Percentiles rank a stretch among this genome's conserved stretches.
Evolutionary conservation across 37 sponge, comb jelly and placozoan genomes (phyloP).

Genomic region (Petrosia ficiformis): DNA sequence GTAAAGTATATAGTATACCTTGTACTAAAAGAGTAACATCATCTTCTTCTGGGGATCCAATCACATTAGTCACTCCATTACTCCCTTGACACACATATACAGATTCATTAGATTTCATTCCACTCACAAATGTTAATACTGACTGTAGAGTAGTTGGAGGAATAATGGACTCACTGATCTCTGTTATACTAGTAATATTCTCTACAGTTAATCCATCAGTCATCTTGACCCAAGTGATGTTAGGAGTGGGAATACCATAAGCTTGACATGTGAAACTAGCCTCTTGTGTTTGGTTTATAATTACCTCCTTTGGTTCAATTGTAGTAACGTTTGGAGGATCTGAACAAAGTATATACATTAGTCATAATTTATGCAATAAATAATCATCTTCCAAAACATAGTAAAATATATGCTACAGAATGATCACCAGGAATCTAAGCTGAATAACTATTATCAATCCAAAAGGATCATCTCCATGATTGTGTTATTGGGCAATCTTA

Average conservation of each 20-base stretch:
- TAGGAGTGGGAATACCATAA: conserved; percentile 22
- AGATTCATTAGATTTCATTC: background rate
- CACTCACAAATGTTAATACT: background rate
- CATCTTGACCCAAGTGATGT: conserved; percentile 16
- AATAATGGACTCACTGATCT: background rate
- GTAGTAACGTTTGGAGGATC: conserved; percentile 12
- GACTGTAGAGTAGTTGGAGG: conserved; percentile 1
- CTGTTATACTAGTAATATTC: background rate
- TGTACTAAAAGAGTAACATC: conserved; percentile 1
- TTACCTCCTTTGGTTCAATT: background rate
- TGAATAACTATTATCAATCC: too few species aligned
- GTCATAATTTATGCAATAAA: too few species aligned
- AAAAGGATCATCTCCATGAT: too few species aligned
- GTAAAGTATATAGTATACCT: background rate
- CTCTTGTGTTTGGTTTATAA: background rate
- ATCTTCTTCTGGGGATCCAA: background rate
- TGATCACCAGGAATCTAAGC: too few species aligned
- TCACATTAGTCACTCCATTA: conserved; percentile 1
- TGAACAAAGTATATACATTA: too few species aligned
- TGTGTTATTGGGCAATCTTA: too few species aligned
- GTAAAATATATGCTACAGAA: too few species aligned
- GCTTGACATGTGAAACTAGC: conserved; percentile 11
- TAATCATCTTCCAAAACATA: too few species aligned
- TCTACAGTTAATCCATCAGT: background rate
- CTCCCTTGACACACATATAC: background rate